Evolutionary conservation across 2,113 vertebrate species (phyloP), one percentile per base, ranked within the genome.

Genomic region (Okapia johnstoni): DNA sequence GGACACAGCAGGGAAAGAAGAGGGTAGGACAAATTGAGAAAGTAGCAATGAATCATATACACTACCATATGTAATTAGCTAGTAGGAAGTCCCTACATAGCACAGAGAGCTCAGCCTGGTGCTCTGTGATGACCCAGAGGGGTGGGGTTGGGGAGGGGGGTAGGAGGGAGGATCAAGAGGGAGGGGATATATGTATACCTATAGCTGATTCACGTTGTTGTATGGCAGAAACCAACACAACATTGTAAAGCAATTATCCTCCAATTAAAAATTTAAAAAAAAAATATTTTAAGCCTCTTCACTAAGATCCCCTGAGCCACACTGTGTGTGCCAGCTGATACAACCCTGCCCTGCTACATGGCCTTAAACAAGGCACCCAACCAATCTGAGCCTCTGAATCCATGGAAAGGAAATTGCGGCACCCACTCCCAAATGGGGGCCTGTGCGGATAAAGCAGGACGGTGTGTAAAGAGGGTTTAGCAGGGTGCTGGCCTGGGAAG

Each of bases 341-440:
- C 2, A 52, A 46, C 12, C 1, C 4, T 7, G 33, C 19, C 36
- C 54, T 16, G 46, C 43, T 58, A 10, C 0, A 2, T 63, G 50
- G 40, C 52, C 4, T 17, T 76, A 43, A 66, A 43, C 19, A 58
- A 58, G 26, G 33, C 12, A 40, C 21, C 28, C 73, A 23, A 25
- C n/a, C 36, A 17, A 33, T 33, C 46, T 23, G 73, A 88, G 55
- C 66, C 30, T 88, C 11, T 30, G 28, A 14, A 21, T 40, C 40
- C 19, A 5, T 1, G 33, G 43, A 80, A 36, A 23, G 30, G 63
- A 10, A 85, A 26, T 13, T 0, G 3, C 10, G 3, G 25, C 6
- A 7, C 40, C 66, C 36, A 26, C 13, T 36, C 79, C 52, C 63
- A 43, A 0, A 17, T 0, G 0, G 2, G 15, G 11, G 9, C 3